Conservation (phyloP, 2,888 invertebrate genomes). For the Agrotis segetum region DNA sequence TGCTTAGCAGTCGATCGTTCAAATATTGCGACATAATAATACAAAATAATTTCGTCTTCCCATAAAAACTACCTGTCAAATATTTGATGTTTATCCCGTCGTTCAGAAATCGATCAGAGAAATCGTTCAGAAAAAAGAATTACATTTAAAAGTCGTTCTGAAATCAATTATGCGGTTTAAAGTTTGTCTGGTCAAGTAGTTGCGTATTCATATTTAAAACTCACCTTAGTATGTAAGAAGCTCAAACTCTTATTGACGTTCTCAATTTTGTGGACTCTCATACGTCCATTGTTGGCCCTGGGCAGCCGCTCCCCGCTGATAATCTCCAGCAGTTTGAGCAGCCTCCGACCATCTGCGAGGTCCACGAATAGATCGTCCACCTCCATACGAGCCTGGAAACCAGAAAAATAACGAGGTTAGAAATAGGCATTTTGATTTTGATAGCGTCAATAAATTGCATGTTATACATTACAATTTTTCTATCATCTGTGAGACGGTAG, state of each 20-base stretch:
- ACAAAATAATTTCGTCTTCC: too few species aligned
- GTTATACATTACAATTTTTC: constrained; percentile 76
- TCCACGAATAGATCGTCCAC: constrained; percentile 99
- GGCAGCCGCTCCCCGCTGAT: constrained; percentile 99
- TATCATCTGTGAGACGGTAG: constrained; percentile 72
- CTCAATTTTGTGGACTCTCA: constrained; percentile 99
- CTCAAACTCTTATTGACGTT: constrained; percentile 99
- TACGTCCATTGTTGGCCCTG: constrained; percentile 98
- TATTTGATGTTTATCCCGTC: too few species aligned
- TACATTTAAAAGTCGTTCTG: too few species aligned
- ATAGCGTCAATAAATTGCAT: too few species aligned
- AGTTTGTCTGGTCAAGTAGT: too few species aligned
- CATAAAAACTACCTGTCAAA: too few species aligned
- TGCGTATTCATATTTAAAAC: constrained; percentile 1
- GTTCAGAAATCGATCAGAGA: too few species aligned
- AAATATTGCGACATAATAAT: too few species aligned
- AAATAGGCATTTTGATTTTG: neutral
- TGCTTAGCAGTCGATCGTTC: too few species aligned
- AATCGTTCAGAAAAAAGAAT: too few species aligned
- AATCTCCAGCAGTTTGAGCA: constrained; percentile 96
- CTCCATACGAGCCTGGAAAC: constrained; percentile 97
- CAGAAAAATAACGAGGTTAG: neutral
- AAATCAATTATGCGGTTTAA: too few species aligned
- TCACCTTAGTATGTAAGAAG: constrained; percentile 98
- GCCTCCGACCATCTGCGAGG: constrained; percentile 98